A percentile compares a stretch with the other conserved stretches of the same genome.
These are phyloP conservation scores for Aromia moschata DNA, from an alignment of 2,888 invertebrate genomes.

Conservation along the genomic window DNA sequence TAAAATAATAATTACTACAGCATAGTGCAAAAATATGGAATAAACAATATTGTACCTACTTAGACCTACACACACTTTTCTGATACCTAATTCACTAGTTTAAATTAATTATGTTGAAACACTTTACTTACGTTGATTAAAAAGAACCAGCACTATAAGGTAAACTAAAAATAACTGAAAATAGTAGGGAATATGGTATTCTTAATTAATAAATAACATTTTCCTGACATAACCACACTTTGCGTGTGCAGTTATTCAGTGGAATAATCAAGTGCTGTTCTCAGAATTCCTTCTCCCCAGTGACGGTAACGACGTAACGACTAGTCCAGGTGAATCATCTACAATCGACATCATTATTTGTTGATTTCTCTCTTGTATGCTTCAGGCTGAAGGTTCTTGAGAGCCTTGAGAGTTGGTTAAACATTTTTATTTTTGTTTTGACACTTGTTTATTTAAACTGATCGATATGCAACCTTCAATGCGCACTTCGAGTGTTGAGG, in stretches of 20 bases:
- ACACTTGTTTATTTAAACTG: neutral
- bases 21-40: neutral
- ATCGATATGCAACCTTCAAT: neutral
- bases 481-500: neutral
- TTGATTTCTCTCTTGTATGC: conserved; percentile 20
- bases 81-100: neutral
- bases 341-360: too few relatives aligned
- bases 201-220: conserved; percentile 19
- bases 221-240: conserved; percentile 21
- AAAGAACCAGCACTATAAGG: neutral
- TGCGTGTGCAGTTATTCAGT: conserved; percentile 1
- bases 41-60: too few relatives aligned
- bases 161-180: conserved; percentile 21
- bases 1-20: too few relatives aligned
- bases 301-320: too few relatives aligned
- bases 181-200: conserved; percentile 17
- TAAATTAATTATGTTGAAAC: neutral
- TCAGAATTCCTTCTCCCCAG: neutral
- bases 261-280: neutral
- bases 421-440: neutral
- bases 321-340: conserved; percentile 9
- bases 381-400: neutral
- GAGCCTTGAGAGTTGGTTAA: neutral
- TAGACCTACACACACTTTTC: too few relatives aligned
- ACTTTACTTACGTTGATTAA: conserved; percentile 15